Conservation (phyloP, 2,888 invertebrate species). For the Drosophila tanythrix region DNA sequence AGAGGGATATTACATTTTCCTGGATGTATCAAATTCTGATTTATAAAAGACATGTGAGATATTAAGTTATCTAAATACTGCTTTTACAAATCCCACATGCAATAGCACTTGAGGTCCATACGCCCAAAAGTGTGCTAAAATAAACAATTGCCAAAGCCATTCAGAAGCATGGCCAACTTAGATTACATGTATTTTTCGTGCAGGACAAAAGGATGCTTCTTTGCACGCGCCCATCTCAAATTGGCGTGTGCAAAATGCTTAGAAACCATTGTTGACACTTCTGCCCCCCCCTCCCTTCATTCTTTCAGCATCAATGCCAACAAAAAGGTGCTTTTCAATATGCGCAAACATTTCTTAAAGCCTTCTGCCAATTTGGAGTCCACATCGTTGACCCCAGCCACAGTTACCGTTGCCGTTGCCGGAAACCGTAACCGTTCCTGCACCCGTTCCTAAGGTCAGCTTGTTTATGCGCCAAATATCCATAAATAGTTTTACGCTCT, state of each 20-base stretch:
- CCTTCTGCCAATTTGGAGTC: slow-evolving; percentile 15
- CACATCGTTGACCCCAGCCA: slow-evolving; percentile 11
- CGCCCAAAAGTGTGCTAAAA: slow-evolving; percentile 16
- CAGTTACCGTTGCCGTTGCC: slow-evolving; percentile 5
- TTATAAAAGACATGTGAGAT: background rate
- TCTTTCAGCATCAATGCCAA: slow-evolving; percentile 30
- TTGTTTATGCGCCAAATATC: slow-evolving; percentile 78
- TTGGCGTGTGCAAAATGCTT: slow-evolving; percentile 19
- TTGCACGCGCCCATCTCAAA: slow-evolving; percentile 22
- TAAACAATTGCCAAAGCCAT: background rate
- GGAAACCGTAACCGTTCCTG: slow-evolving; percentile 15
- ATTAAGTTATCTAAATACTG: background rate
- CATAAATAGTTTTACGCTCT: slow-evolving; percentile 78
- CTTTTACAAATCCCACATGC: background rate
- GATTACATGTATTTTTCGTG: background rate
- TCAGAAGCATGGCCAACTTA: background rate
- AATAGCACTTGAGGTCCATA: background rate
- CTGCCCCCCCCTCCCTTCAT: background rate
- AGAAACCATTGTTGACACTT: slow-evolving; percentile 2
- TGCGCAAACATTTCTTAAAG: slow-evolving; percentile 65
- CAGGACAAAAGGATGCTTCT: background rate
- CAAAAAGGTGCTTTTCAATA: slow-evolving; percentile 32
- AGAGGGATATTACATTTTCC: background rate
- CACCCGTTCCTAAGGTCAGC: slow-evolving; percentile 63
- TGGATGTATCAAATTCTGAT: background rate